These are phyloP conservation scores for Antechinus flavipes DNA, from an alignment of 2,113 vertebrate genomes.

Conservation along the genomic window DNA sequence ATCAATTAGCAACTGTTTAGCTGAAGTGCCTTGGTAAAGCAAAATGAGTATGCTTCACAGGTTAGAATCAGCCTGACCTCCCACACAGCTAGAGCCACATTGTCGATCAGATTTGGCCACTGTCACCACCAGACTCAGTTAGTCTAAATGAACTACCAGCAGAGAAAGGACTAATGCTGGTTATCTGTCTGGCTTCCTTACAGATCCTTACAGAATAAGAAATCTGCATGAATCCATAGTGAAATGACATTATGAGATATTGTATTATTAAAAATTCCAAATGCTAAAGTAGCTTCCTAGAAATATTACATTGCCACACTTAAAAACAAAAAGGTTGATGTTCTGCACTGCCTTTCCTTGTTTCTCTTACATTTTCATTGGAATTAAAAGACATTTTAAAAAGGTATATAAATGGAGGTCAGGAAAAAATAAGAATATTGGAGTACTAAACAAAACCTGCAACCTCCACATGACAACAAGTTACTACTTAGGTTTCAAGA, in stretches of 20 bases:
- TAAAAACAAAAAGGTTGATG: constrained; percentile 68
- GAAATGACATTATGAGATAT: neutral
- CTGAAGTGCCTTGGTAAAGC: constrained; percentile 16
- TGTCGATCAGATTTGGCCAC: neutral
- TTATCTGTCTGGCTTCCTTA: neutral
- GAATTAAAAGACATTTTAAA: constrained; percentile 79
- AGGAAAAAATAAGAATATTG: constrained; percentile 81
- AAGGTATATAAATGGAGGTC: constrained; percentile 77
- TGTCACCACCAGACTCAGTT: neutral
- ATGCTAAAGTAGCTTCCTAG: constrained; percentile 44
- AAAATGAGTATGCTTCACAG: neutral
- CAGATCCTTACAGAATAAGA: neutral
- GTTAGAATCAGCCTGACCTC: neutral
- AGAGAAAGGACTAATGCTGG: neutral
- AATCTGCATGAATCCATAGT: neutral
- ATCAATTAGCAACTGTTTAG: neutral
- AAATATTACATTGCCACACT: constrained; percentile 53
- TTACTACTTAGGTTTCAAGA: constrained; percentile 82
- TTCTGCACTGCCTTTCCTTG: constrained; percentile 62
- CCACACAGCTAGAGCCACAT: neutral
- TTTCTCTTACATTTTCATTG: constrained; percentile 75
- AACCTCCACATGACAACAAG: constrained; percentile 82
- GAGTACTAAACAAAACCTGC: constrained; percentile 73
- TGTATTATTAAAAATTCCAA: neutral
- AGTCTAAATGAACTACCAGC: neutral